Base-by-base conservation (phyloP, 2,888 invertebrate genomes). In the Thysanoteuthis rhombus region DNA sequence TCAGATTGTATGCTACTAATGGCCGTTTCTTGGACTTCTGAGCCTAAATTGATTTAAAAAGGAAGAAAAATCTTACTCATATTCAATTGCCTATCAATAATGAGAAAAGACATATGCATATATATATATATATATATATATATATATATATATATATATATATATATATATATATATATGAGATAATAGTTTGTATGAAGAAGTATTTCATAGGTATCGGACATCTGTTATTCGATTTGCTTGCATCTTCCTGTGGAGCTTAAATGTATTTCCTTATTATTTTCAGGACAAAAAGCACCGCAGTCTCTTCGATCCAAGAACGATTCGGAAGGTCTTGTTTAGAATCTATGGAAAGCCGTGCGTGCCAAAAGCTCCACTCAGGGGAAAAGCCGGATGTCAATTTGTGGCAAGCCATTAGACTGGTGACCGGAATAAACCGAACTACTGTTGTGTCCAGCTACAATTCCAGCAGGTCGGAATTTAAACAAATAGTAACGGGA, bases 81-180 rank as follows among this genome's bases (percentile, higher is more conserved):
- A n/a, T n/a, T n/a, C n/a, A n/a, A n/a, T n/a, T n/a, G n/a, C n/a
- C n/a, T n/a, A n/a, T n/a, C n/a, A n/a, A n/a, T n/a, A n/a, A n/a
- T n/a, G n/a, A n/a, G n/a, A n/a, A n/a, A n/a, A n/a, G n/a, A n/a
- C n/a, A n/a, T n/a, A 42, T 42, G n/a, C 1, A 89, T 89, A 89
- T 16, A n/a, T 89, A n/a, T 89, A n/a, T 19, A n/a, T 89, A 89
- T 19, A 89, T 89, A 89, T 89, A 89, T 89, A n/a, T 89, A 89
- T 89, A 89, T 89, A 89, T 89, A 89, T 89, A 89, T 89, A n/a
- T 89, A n/a, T 89, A n/a, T 89, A 38, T 89, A 19, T 89, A 10
- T 89, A 19, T 89, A 3, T 89, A n/a, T 89, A n/a, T 89, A 89
- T n/a, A 90, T n/a, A 90, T n/a, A 90, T n/a, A 90, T n/a, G n/a